These are phyloP conservation scores for Casuarius casuarius DNA, from an alignment of 2,113 vertebrate species.

Conservation along the genomic window DNA sequence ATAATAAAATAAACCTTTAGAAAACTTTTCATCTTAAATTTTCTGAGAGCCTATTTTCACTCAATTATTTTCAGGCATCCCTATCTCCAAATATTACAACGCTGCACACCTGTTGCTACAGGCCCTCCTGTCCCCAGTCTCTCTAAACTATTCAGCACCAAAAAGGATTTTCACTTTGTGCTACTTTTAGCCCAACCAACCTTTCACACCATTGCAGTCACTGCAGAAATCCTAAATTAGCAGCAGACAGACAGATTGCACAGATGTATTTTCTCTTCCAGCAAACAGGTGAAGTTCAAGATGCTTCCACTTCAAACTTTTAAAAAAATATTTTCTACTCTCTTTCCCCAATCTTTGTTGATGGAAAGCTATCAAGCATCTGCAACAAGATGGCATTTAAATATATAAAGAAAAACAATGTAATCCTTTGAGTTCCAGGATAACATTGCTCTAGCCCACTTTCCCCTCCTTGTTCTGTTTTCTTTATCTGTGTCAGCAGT, in stretches of 20 bases:
- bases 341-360: background rate
- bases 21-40: background rate
- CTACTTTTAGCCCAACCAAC: background rate
- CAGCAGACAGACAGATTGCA: background rate
- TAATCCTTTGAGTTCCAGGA: background rate
- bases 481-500: background rate
- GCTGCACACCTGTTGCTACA: rapidly evolving
- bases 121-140: background rate
- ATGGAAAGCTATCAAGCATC: background rate
- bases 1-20: background rate
- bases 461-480: background rate
- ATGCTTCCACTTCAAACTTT: background rate
- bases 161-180: background rate
- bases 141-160: background rate
- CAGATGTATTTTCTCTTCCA: background rate
- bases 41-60: background rate
- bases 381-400: background rate
- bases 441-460: background rate
- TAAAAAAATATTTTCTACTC: background rate
- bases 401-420: background rate
- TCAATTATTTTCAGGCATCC: background rate
- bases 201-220: background rate
- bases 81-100: background rate
- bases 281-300: background rate
- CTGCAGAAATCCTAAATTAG: background rate